Evolutionary conservation across 2,113 vertebrate genomes (phyloP).

Genomic region (Bos indicus): DNA sequence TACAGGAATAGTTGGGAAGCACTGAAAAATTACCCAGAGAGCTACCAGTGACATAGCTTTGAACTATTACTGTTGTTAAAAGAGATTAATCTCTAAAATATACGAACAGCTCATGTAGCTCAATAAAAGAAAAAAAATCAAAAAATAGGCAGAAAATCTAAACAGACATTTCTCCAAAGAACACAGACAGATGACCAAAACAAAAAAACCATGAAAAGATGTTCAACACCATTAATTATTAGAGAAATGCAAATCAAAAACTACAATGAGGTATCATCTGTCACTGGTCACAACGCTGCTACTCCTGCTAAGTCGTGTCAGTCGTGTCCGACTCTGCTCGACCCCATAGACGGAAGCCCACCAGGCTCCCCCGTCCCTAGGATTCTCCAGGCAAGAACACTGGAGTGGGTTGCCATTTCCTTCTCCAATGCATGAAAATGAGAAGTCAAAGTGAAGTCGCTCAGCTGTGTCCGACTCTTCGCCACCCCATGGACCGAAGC

Average conservation of each 20-base stretch:
- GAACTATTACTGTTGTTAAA: no score
- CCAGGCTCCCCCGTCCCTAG: no score
- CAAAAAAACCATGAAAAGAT: background rate
- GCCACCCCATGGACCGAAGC: no score
- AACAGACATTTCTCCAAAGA: background rate
- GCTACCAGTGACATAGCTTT: fast-evolving
- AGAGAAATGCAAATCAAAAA: background rate
- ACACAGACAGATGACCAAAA: background rate
- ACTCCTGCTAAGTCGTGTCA: no score
- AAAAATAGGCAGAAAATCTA: background rate
- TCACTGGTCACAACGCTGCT: background rate
- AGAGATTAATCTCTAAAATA: background rate
- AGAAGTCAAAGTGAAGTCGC: no score
- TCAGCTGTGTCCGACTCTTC: no score
- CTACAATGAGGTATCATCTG: background rate
- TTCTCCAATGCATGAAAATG: no score
- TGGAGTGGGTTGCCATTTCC: no score
- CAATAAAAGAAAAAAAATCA: background rate
- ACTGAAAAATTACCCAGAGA: background rate
- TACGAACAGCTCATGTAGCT: background rate
- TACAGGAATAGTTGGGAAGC: background rate
- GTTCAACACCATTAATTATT: background rate
- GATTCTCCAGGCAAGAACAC: no score
- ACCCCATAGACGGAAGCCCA: no score
- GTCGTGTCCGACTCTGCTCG: no score